Evolutionary conservation across 1,140 invertebrate genomes (phyloP).

Genomic region (Procambarus virginalis): DNA sequence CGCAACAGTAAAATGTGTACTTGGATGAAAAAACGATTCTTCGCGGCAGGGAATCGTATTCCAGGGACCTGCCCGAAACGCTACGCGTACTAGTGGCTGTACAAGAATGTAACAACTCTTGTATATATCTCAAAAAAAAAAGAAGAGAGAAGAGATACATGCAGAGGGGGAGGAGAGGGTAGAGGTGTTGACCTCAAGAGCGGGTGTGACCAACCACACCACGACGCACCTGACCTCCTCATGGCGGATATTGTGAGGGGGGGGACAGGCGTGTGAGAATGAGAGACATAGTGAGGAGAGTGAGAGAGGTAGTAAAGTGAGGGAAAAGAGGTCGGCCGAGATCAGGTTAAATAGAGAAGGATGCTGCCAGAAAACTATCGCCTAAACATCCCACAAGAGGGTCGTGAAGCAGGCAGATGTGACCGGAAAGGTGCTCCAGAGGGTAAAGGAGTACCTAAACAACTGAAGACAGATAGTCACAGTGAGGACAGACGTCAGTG

Average conservation of each 20-base stretch:
- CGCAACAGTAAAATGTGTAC: too few species aligned
- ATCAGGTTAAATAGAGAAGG: neutral
- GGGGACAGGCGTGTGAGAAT: too few species aligned
- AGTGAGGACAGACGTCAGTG: neutral
- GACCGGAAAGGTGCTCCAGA: neutral
- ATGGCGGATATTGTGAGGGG: too few species aligned
- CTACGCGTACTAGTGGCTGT: too few species aligned
- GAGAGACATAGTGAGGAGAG: slow-evolving; percentile 5
- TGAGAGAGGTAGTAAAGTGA: neutral
- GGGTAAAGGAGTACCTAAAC: too few species aligned
- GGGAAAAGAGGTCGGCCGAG: neutral
- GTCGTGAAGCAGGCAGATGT: neutral
- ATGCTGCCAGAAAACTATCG: neutral
- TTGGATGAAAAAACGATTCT: too few species aligned
- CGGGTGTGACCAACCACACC: slow-evolving; percentile 21
- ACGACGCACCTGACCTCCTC: neutral
- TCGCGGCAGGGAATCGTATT: too few species aligned
- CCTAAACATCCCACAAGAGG: neutral
- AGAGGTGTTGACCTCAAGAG: slow-evolving; percentile 23
- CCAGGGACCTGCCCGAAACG: too few species aligned
- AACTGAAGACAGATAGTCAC: too few species aligned
- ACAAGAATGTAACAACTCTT: too few species aligned
- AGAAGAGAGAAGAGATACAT: neutral
- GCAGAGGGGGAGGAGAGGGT: neutral
- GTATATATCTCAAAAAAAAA: too few species aligned